Conservation (phyloP, 2,797 vertebrate species). For the Vireo griseus region DNA sequence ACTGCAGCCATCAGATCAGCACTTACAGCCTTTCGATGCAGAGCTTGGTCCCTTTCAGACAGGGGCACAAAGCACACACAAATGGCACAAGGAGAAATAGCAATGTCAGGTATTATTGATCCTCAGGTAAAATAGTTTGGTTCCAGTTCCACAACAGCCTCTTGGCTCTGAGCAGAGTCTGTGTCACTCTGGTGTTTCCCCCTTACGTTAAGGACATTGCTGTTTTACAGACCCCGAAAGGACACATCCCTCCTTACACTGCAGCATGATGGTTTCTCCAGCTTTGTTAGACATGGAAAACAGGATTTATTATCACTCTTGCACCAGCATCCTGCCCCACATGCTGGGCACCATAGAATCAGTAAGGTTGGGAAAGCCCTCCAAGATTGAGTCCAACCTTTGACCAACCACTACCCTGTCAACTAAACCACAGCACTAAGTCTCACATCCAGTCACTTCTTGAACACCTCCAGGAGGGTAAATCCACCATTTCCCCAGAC, state of each 20-base stretch:
- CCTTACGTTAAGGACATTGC: not conserved
- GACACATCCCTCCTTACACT: not conserved
- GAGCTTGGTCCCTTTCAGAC: not conserved
- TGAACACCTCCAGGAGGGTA: not conserved
- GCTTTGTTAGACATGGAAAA: rapidly evolving
- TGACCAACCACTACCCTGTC: not conserved
- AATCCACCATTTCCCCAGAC: not conserved
- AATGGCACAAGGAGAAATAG: rapidly evolving
- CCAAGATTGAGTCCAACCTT: not conserved
- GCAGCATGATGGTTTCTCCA: not conserved
- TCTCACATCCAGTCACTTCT: not conserved
- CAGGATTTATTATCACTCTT: not conserved
- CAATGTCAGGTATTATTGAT: not conserved
- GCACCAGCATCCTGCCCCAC: rapidly evolving
- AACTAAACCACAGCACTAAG: not conserved
- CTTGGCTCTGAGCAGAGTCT: not conserved
- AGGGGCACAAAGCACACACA: not conserved
- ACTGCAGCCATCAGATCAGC: not conserved
- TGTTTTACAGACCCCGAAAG: not conserved
- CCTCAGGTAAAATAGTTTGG: not conserved
- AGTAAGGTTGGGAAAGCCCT: not conserved
- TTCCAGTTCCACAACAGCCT: not conserved
- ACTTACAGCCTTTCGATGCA: not conserved
- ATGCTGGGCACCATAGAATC: not conserved
- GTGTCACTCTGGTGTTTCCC: not conserved